Conservation (phyloP, 2,113 vertebrate genomes). For the Danionella cerebrum region DNA sequence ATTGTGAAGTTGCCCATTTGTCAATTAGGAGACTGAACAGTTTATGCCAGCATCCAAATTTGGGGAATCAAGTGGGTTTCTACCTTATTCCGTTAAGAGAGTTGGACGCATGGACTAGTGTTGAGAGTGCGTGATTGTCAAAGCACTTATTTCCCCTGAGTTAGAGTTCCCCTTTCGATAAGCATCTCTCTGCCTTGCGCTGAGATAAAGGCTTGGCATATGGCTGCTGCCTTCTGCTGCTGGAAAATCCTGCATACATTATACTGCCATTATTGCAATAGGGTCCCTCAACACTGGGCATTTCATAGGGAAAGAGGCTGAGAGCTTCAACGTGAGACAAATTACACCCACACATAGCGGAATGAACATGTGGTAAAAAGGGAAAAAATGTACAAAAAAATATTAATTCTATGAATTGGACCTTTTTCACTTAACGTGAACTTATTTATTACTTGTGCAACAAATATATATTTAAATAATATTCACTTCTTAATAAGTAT, state of each 20-base stretch:
- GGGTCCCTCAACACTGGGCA: conserved; percentile 1
- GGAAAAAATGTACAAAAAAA: too few relatives aligned
- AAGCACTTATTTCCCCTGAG: conserved; percentile 34
- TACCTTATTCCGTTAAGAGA: conserved; percentile 3
- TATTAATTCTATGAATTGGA: too few relatives aligned
- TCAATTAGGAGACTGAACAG: too few relatives aligned
- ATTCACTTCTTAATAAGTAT: too few relatives aligned
- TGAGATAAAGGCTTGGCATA: neutral
- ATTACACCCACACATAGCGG: neutral
- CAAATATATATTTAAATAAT: too few relatives aligned
- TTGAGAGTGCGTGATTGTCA: conserved; percentile 12
- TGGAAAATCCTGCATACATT: conserved; percentile 8
- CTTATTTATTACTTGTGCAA: too few relatives aligned
- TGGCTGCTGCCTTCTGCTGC: neutral
- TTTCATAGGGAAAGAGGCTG: neutral
- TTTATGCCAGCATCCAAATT: conserved; percentile 39
- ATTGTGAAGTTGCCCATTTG: too few relatives aligned
- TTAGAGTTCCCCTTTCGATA: conserved; percentile 18
- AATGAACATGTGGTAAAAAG: too few relatives aligned
- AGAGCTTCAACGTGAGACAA: neutral
- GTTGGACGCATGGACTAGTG: neutral
- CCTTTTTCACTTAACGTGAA: too few relatives aligned
- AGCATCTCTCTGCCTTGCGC: neutral
- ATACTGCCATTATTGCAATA: conserved; percentile 9
- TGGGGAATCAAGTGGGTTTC: conserved; percentile 14